Conservation (phyloP, 35 echinoderm and acorn worm genomes). For the Acanthaster planci region DNA sequence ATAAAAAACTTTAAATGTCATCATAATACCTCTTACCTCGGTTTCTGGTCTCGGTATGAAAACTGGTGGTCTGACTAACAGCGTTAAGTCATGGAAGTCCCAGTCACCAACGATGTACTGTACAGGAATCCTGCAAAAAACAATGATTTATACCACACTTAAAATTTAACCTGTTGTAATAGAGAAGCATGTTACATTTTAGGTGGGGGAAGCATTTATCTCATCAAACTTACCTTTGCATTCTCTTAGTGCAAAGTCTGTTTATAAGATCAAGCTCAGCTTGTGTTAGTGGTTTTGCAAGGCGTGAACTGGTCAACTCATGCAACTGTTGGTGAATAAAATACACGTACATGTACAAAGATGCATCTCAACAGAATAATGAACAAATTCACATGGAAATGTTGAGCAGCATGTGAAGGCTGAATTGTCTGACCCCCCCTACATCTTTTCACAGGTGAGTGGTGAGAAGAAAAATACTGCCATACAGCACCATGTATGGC, state of each 20-base stretch:
- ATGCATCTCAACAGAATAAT: no score
- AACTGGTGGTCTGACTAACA: conserved; percentile 77
- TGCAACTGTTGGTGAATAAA: not conserved
- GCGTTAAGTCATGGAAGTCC: conserved; percentile 86
- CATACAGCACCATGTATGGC: no score
- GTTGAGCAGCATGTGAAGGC: no score
- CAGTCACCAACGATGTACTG: conserved; percentile 97
- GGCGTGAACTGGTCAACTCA: not conserved
- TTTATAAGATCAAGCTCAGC: not conserved
- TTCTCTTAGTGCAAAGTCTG: not conserved
- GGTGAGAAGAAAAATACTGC: no score
- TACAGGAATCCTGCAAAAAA: conserved; percentile 66
- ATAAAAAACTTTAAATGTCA: no score
- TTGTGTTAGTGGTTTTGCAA: not conserved
- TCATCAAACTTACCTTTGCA: not conserved
- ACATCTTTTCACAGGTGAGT: no score
- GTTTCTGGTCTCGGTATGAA: conserved; percentile 89
- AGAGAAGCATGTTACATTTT: no score
- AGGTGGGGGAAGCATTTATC: not conserved
- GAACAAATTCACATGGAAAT: no score
- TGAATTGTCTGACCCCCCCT: no score
- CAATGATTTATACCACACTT: conserved; percentile 17
- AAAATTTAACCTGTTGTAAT: no score
- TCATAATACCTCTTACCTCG: conserved; percentile 84
- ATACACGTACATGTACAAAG: not conserved